Base-by-base conservation (phyloP, 2,888 invertebrate species). In the Digitonthophagus gazella region DNA sequence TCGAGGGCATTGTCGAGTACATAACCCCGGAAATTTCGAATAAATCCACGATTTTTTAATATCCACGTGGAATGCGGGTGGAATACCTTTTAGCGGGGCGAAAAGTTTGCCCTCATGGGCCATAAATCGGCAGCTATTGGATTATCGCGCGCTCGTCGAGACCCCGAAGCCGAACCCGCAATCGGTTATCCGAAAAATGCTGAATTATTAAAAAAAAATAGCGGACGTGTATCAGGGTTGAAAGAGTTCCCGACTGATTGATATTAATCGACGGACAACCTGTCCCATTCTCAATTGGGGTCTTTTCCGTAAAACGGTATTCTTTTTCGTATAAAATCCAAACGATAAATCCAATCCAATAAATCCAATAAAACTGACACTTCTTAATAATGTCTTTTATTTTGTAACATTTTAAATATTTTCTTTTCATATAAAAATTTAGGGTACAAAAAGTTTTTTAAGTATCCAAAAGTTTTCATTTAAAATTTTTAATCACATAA, bases 191-290 rank as follows among this genome's bases (percentile, higher is more conserved):
- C 15, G 18, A 58, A 58, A 58, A 58, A 58, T 58, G 58, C 58
- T 58, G 58, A 58, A 58, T 58, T 58, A 58, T 58, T 58, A 14
- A 58, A 58, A 58, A 58, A 58, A 58, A 58, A 14, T 16, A 15
- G 6, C 58, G 58, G 15, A 6, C 15, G 16, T 18, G 58, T 44
- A 58, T 58, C 15, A 58, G 18, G 15, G 15, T 58, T 58, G 16
- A 58, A 58, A 16, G 16, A 18, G 58, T 58, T 16, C 58, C 58
- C 15, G 15, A 58, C 18, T 58, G 58, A 58, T 58, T 58, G 58
- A 58, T 58, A 18, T 58, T 58, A 58, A 58, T 58, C 58, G 58
- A 58, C 15, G 18, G 16, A 8, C 11, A 4, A 57, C n/a, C 58
- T 58, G 58, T 15, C 58, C 16, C 6, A 44, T 44, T 44, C 28